Evolutionary conservation across 2,113 vertebrate genomes (phyloP), one percentile per base, ranked within the genome.

Genomic region (Osmerus eperlanus): DNA sequence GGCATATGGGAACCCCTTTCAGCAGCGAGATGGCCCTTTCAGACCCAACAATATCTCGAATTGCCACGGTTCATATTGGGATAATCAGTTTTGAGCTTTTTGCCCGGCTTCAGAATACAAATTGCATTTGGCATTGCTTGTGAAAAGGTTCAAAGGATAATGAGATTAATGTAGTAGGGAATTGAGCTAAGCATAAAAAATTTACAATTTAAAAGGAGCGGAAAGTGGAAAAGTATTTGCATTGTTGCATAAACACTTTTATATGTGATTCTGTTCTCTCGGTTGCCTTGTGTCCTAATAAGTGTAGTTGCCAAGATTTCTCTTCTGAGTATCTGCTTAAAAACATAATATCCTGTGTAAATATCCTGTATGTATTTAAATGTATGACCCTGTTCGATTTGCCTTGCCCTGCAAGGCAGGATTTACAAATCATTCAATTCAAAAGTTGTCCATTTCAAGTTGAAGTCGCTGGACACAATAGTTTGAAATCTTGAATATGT

Each of bases 91-190:
- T 96, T 95, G 94, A 95, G 94, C 94, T 94, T 94, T 91, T 96
- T 94, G 94, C 95, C 92, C 90, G 94, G 95, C 94, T 90, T 90
- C 92, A 93, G 96, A 97, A 98, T 96, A 97, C 96, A 97, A 98
- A 98, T 98, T 97, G 94, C 94, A 95, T 97, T 98, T 97, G 95
- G 95, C 95, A 94, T 94, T 93, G 94, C 93, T 93, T 91, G 95
- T 96, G 96, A 98, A 96, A 96, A 92, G 96, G 95, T 97, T 97
- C 95, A 97, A 93, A 95, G 95, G 95, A 98, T 97, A 98, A 99
- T 97, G 94, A 95, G 96, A 97, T 98, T 98, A 98, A 98, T 97
- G 96, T 95, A 97, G 95, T 94, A 92, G 94, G 91, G 94, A 95
- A 95, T 92, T 94, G 95, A 95, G 93, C 93, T 92, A 91, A 95